Evolutionary conservation across 1,140 invertebrate genomes (phyloP).

Genomic region (Hestina assimilis): DNA sequence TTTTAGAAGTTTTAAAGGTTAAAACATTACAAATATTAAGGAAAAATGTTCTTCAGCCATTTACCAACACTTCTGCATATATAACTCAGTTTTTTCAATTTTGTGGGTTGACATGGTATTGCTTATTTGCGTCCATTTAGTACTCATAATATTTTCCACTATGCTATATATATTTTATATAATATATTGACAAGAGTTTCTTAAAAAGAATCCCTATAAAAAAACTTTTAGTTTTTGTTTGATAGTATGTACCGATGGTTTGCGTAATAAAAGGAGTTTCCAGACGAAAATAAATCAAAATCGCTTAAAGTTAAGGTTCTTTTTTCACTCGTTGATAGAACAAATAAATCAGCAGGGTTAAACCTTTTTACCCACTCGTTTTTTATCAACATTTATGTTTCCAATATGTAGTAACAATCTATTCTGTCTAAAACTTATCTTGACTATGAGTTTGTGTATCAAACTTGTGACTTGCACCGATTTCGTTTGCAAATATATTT

Average conservation of each 20-base stretch:
- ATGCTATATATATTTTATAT: no score
- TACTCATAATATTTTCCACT: no score
- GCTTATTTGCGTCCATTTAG: no score
- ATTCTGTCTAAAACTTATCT: background rate
- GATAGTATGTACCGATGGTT: background rate
- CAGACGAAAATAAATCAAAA: background rate
- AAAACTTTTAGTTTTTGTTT: background rate
- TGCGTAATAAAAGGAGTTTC: background rate
- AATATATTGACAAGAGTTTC: no score
- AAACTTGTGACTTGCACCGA: background rate
- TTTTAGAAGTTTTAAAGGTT: no score
- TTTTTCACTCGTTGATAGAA: background rate
- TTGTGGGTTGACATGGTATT: no score
- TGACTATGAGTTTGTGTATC: background rate
- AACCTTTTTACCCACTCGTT: slow-evolving; percentile 16
- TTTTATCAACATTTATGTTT: slow-evolving; percentile 11
- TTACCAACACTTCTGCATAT: no score
- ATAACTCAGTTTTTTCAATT: no score
- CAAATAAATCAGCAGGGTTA: slow-evolving; percentile 20
- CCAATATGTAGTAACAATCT: slow-evolving; percentile 12
- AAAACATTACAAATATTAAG: no score
- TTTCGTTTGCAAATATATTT: no score
- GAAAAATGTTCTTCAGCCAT: no score
- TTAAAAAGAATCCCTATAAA: no score
- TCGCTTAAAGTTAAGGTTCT: background rate